Percentiles rank a stretch among this genome's conserved stretches.
Evolutionary conservation across 1,140 invertebrate species (phyloP).

Genomic region (Lamellibrachia luymesi): DNA sequence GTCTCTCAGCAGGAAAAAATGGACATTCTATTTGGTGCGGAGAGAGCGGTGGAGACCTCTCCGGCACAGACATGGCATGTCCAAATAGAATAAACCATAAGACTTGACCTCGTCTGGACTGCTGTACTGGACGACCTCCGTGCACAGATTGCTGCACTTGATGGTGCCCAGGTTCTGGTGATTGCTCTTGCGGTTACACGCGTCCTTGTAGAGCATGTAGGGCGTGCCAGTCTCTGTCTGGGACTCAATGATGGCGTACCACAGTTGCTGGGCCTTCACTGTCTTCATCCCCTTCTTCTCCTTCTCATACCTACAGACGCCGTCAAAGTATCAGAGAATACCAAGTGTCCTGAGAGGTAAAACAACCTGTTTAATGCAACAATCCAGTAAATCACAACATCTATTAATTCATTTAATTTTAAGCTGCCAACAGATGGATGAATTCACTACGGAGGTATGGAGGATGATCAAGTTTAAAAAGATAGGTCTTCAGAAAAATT

Average conservation of each 20-base stretch:
- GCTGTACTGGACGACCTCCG: slow-evolving; percentile 92
- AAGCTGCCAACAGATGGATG: too few species aligned
- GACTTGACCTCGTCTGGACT: slow-evolving; percentile 77
- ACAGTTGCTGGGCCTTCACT: slow-evolving; percentile 84
- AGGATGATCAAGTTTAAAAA: too few species aligned
- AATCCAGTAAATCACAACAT: too few species aligned
- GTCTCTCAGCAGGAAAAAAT: too few species aligned
- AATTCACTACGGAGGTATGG: not conserved
- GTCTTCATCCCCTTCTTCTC: slow-evolving; percentile 74
- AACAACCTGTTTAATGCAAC: not conserved
- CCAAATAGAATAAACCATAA: not conserved
- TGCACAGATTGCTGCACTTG: slow-evolving; percentile 96
- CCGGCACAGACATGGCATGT: not conserved
- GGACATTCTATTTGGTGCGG: too few species aligned
- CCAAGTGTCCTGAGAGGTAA: not conserved
- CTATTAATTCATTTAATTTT: too few species aligned
- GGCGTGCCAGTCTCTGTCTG: slow-evolving; percentile 98
- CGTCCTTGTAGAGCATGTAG: slow-evolving; percentile 96
- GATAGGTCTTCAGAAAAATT: too few species aligned
- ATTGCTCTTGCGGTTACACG: slow-evolving; percentile 96
- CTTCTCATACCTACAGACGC: slow-evolving; percentile 74
- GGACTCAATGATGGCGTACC: slow-evolving; percentile 91
- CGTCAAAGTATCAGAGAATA: not conserved
- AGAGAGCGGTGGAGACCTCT: not conserved
- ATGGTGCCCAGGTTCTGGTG: slow-evolving; percentile 99